Base-by-base conservation (phyloP, 2,113 vertebrate species). In the Haemorhous mexicanus region DNA sequence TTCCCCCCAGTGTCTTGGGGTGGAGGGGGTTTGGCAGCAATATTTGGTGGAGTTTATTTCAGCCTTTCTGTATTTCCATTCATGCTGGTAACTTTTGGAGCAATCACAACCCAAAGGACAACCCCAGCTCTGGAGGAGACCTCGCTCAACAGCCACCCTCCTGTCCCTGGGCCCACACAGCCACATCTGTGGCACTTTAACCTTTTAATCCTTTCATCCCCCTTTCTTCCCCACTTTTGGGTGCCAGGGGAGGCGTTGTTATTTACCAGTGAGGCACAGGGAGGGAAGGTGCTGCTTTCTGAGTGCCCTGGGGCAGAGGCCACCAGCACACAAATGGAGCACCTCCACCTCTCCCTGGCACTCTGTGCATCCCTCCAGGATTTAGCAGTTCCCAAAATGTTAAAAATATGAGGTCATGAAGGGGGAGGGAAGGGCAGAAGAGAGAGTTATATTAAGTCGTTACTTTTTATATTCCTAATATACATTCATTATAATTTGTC, bases 401-500 rank as follows among this genome's bases (percentile, higher is more conserved):
- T 73, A 79, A 86, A 93, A 92, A 58, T 58, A 27, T 69, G 78
- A 68, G 64, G 53, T 46, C 39, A 62, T 35, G 58, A 83, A 83
- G 43, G 16, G 16, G 4, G 9, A 33, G 14, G 44, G 3, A 5
- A 11, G 18, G 43, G 19, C 23, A 84, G 44, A 84, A 35, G 41
- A 41, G 26, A 83, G 93, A 95, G 79, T 84, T 92, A 92, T 80
- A 88, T 94, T 73, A 90, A 93, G 87, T 62, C 8, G 0, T 91
- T 95, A 35, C 82, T 96, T 96, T 95, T 81, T 81, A 81, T 88
- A 77, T 86, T 84, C 80, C 79, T 87, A 86, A 86, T 81, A 81
- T 55, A 35, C 39, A 35, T 70, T 70, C 67, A 58, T 96, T 70
- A 62, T 84, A 62, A 88, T 67, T 88, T 95, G 16, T 68, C 87